Conservation (phyloP, 1,140 invertebrate genomes). For the Mylabris phalerata region DNA sequence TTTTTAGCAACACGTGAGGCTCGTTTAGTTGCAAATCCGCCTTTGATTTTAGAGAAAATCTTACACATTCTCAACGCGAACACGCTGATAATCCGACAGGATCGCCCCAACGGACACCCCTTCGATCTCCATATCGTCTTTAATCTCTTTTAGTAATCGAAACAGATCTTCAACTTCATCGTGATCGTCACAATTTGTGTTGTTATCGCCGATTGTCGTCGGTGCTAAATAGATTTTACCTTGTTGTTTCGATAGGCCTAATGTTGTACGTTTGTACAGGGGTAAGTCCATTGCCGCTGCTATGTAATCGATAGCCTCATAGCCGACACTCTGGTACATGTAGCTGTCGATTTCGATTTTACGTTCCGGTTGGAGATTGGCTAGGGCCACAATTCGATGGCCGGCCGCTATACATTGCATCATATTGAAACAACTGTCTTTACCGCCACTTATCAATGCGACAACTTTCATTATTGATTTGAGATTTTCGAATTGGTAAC, state of each 20-base stretch:
- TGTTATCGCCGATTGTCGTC: conserved; percentile 34
- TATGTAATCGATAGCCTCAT: conserved; percentile 86
- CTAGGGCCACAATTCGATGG: conserved; percentile 92
- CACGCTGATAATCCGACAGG: conserved; percentile 94
- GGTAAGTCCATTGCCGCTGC: conserved; percentile 91
- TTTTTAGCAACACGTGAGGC: no score
- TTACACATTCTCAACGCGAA: conserved; percentile 97
- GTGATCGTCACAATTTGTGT: conserved; percentile 37
- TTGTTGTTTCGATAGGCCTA: conserved; percentile 39
- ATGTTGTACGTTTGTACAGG: conserved; percentile 70
- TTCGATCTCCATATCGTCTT: conserved; percentile 76
- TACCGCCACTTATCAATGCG: conserved; percentile 91
- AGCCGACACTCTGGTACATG: conserved; percentile 99
- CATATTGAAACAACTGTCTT: conserved; percentile 99
- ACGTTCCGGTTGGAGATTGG: conserved; percentile 85
- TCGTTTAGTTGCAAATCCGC: no score
- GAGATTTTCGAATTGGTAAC: no score
- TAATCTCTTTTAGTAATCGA: conserved; percentile 73
- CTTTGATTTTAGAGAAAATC: conserved; percentile 35
- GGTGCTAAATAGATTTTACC: conserved; percentile 79
- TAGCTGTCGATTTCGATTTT: conserved; percentile 96
- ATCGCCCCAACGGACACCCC: conserved; percentile 96
- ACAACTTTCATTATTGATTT: conserved; percentile 69
- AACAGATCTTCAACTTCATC: conserved; percentile 99
- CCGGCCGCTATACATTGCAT: conserved; percentile 94